These are phyloP conservation scores for Eudemis profundana DNA, from an alignment of 2,888 invertebrate genomes.

Conservation along the genomic window DNA sequence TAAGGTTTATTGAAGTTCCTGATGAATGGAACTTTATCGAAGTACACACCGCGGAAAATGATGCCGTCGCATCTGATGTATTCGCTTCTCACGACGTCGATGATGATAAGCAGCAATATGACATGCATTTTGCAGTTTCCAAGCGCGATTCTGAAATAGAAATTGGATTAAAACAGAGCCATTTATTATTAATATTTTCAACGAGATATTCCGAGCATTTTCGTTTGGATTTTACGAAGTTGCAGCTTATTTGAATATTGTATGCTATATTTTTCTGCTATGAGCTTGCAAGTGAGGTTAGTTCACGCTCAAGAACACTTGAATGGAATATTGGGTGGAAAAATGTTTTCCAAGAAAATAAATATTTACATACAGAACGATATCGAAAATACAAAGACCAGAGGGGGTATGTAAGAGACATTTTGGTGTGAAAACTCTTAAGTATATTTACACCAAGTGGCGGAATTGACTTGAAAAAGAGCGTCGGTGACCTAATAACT, in stretches of 20 bases:
- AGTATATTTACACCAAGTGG: neutral
- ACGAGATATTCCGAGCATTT: neutral
- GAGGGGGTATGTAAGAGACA: neutral
- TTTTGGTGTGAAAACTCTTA: neutral
- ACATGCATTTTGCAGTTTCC: constrained; percentile 20
- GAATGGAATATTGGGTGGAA: neutral
- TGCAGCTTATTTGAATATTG: constrained; percentile 14
- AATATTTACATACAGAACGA: constrained; percentile 13
- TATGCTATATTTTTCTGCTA: constrained; percentile 5
- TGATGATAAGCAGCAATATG: constrained; percentile 21
- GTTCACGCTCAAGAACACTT: constrained; percentile 4
- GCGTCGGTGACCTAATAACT: too few species aligned
- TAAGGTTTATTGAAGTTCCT: constrained; percentile 63
- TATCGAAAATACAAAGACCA: neutral
- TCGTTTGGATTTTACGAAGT: constrained; percentile 15
- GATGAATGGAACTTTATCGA: constrained; percentile 62
- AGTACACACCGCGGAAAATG: constrained; percentile 69
- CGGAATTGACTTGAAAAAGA: neutral
- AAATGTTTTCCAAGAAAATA: constrained; percentile 7
- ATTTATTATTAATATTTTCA: constrained; percentile 30
- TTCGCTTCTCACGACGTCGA: neutral
- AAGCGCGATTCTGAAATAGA: constrained; percentile 25
- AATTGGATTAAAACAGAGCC: constrained; percentile 22
- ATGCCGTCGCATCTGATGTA: constrained; percentile 62
- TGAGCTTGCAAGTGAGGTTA: constrained; percentile 8